Percentiles rank a stretch among this genome's conserved stretches.
phyloP scores from a whole-genome alignment of 2,888 invertebrate species.

The Fragum whitleyi region DNA sequence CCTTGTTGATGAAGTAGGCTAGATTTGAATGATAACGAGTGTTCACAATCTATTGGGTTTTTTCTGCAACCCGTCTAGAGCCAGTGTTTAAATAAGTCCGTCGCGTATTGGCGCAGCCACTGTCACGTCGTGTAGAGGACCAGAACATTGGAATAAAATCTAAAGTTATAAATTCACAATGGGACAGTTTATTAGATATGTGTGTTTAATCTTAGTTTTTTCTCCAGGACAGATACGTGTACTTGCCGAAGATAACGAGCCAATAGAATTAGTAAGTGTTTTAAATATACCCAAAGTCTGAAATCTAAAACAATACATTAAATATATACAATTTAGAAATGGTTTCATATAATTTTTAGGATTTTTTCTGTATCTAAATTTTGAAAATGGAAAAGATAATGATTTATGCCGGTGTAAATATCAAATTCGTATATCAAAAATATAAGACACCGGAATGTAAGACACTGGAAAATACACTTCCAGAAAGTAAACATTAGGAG shows the following conservation, averaged over 20 bases:
- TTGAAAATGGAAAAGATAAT: no score
- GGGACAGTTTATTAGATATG: not conserved
- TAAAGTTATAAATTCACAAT: not conserved
- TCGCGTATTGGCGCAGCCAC: not conserved
- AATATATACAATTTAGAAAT: no score
- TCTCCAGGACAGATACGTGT: not conserved
- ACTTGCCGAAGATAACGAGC: not conserved
- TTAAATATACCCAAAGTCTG: no score
- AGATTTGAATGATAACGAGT: not conserved
- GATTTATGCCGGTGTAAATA: no score
- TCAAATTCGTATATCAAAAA: no score
- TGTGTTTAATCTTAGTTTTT: not conserved
- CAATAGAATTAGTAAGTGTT: not conserved
- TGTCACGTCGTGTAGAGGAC: not conserved
- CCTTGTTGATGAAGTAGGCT: not conserved
- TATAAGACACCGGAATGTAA: no score
- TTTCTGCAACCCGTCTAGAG: not conserved
- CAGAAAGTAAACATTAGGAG: no score
- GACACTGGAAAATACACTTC: no score
- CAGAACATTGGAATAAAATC: not conserved
- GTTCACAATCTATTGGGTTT: not conserved
- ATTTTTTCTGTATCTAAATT: no score
- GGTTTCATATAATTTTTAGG: no score
- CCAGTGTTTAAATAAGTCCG: not conserved
- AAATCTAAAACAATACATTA: no score